Conservation (phyloP, 2,888 invertebrate genomes). For the Orthonychiurus folsomi region DNA sequence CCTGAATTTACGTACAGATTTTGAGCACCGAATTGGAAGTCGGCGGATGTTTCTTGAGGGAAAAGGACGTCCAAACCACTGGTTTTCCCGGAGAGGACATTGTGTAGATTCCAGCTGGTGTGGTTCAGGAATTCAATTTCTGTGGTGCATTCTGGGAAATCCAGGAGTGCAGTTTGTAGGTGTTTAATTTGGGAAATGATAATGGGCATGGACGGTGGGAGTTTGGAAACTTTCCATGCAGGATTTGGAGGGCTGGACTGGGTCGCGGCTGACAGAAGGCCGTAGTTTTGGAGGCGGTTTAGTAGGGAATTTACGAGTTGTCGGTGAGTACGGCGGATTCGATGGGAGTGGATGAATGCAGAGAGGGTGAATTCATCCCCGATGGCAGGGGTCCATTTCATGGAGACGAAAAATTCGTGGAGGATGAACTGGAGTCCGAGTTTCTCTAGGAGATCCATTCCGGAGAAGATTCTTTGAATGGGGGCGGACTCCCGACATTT, state of each 20-base stretch:
- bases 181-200: background rate
- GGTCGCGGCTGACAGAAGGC: background rate
- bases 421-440: background rate
- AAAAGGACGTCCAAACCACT: slow-evolving; percentile 2
- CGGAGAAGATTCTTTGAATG: background rate
- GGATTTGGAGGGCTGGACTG: background rate
- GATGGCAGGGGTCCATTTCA: background rate
- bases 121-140: background rate
- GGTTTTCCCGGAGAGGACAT: background rate
- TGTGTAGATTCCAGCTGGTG: background rate
- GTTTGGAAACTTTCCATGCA: background rate
- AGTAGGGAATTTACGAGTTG: background rate
- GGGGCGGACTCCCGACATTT: background rate
- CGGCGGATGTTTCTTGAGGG: background rate
- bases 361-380: background rate
- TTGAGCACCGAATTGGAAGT: background rate
- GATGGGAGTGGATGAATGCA: background rate
- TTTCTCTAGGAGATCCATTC: background rate
- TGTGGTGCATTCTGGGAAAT: background rate
- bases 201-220: background rate
- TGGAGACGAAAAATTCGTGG: background rate
- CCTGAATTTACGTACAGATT: background rate
- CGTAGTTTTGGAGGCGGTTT: background rate
- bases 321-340: background rate
- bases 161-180: background rate